Percentiles rank a stretch among this genome's conserved stretches.
Conservation (phyloP, 2,797 vertebrate species). For the Platalea minor region DNA sequence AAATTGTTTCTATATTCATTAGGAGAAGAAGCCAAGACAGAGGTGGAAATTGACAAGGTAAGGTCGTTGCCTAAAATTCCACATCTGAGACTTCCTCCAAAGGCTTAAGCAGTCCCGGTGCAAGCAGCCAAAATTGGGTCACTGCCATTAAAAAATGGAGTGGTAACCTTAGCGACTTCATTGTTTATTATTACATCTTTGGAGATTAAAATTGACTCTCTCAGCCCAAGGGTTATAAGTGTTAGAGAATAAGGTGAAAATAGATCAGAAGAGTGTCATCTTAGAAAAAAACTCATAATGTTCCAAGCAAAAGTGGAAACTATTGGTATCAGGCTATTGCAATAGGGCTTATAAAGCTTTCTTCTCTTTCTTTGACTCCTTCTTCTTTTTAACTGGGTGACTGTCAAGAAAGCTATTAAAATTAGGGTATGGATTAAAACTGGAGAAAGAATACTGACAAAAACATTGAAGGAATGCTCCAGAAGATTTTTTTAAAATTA, state of each 20-base stretch:
- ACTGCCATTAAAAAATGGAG: background rate
- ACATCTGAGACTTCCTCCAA: background rate
- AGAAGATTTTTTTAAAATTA: background rate
- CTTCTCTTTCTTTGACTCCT: background rate
- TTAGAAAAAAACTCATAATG: background rate
- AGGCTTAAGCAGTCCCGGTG: background rate
- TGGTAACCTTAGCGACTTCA: conserved; percentile 1
- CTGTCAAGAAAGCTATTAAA: background rate
- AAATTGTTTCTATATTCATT: background rate
- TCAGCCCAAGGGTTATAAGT: background rate
- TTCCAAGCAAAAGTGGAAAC: background rate
- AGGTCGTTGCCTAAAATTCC: background rate
- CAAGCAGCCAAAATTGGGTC: background rate
- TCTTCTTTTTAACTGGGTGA: background rate
- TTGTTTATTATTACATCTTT: background rate
- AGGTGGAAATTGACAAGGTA: background rate
- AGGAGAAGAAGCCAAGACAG: background rate
- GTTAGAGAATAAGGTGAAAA: background rate
- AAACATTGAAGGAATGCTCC: background rate
- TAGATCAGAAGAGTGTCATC: background rate
- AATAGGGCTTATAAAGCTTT: background rate
- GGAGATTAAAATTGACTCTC: background rate
- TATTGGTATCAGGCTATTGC: background rate
- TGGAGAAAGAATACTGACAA: background rate
- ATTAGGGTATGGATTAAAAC: background rate